These are phyloP conservation scores for Nothoprocta pentlandii DNA, from an alignment of 2,113 vertebrate species.

Conservation along the genomic window DNA sequence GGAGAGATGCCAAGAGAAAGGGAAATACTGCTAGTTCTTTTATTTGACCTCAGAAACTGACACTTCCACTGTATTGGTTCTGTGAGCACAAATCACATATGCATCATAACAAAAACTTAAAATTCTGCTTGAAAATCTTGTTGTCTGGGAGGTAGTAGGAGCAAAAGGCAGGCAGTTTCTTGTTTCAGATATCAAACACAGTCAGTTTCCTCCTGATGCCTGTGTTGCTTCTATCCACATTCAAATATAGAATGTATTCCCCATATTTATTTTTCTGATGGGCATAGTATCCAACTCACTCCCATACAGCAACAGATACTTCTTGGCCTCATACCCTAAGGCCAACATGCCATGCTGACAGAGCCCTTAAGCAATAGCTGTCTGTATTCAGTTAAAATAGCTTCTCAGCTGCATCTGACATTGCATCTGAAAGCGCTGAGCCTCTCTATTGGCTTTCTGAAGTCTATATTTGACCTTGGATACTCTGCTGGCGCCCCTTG, in stretches of 20 bases:
- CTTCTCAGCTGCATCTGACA: background rate
- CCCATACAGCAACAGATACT: background rate
- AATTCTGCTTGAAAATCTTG: background rate
- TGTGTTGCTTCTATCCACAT: background rate
- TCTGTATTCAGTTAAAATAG: background rate
- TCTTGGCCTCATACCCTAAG: rapidly evolving
- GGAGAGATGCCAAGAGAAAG: background rate
- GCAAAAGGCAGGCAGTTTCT: background rate
- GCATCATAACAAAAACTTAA: background rate
- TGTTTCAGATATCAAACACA: background rate
- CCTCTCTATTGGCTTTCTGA: background rate
- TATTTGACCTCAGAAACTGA: background rate
- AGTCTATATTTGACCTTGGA: background rate
- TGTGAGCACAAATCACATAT: background rate
- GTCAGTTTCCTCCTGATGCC: background rate
- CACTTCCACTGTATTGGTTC: background rate
- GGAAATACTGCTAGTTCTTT: background rate
- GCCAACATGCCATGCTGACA: background rate
- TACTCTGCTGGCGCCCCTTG: background rate
- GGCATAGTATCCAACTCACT: background rate
- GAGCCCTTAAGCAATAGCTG: background rate
- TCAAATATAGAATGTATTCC: background rate
- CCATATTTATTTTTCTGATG: background rate
- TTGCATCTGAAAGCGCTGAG: background rate
- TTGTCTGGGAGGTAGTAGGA: background rate